Evolutionary conservation across 2,113 vertebrate species (phyloP).

Genomic region (Brienomyrus longianalis): DNA sequence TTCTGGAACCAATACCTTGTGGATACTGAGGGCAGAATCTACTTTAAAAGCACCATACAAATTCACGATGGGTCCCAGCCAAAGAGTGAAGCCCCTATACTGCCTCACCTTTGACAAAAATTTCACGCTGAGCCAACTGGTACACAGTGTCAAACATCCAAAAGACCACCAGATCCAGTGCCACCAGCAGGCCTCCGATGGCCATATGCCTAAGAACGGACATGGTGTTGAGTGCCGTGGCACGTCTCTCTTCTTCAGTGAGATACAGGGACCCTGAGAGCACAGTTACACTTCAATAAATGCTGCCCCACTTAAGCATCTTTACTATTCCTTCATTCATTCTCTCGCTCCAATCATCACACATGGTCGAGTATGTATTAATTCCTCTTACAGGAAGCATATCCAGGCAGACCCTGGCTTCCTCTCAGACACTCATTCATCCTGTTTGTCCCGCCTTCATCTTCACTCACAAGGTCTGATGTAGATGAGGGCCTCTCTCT

Average conservation of each 20-base stretch:
- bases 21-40: background rate
- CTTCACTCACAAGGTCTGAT: conserved; percentile 65
- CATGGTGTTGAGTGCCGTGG: conserved; percentile 37
- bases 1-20: background rate
- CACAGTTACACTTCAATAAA: background rate
- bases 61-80: background rate
- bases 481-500: conserved; percentile 59
- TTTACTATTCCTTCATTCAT: background rate
- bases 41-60: background rate
- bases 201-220: conserved; percentile 54
- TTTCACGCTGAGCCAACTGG: conserved; percentile 62
- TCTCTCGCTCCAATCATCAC: background rate
- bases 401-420: background rate
- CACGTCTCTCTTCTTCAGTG: conserved; percentile 42
- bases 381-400: background rate
- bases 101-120: conserved; percentile 61
- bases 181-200: conserved; percentile 57
- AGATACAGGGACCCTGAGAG: conserved; percentile 53
- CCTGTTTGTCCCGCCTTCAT: background rate
- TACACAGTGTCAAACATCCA: conserved; percentile 79
- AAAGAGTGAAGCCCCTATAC: background rate
- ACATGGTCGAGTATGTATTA: background rate
- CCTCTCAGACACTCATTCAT: background rate
- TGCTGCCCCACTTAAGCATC: background rate
- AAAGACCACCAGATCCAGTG: conserved; percentile 74